Evolutionary conservation across 1,140 invertebrate genomes (phyloP).

Genomic region (Papilio aristodemus): DNA sequence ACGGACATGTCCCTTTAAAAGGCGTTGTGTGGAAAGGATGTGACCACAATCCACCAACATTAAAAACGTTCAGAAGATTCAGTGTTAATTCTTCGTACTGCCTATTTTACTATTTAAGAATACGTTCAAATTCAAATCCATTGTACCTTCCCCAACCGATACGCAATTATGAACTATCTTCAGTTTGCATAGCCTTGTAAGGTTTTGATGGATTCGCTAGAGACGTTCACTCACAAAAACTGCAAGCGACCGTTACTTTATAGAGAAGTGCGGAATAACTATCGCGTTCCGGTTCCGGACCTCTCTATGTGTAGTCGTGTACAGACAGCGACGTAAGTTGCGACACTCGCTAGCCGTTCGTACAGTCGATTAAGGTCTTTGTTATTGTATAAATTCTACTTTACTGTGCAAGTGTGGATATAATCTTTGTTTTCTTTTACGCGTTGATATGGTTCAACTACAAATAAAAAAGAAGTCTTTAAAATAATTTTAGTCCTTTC

Average conservation of each 20-base stretch:
- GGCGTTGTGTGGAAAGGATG: neutral
- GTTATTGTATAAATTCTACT: neutral
- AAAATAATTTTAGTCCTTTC: no score
- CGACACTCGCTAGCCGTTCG: neutral
- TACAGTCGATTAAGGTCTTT: neutral
- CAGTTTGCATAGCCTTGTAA: slow-evolving; percentile 24
- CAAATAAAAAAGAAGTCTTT: no score
- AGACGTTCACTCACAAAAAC: slow-evolving; percentile 49
- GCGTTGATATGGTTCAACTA: neutral
- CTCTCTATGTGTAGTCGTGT: slow-evolving; percentile 20
- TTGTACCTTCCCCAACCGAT: neutral
- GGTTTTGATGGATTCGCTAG: neutral
- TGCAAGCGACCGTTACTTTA: slow-evolving; percentile 57
- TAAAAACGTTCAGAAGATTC: no score
- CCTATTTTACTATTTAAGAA: no score
- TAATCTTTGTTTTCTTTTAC: no score
- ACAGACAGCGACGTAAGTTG: slow-evolving; percentile 22
- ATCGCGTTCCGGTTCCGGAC: slow-evolving; percentile 58
- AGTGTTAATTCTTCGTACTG: no score
- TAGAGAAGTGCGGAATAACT: slow-evolving; percentile 59
- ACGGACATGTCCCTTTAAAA: neutral
- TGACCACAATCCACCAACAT: no score
- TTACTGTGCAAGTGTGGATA: no score
- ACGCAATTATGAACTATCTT: neutral
- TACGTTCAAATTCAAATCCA: no score